Evolutionary conservation across 2,113 vertebrate genomes (phyloP), one percentile per base, ranked within the genome.

Genomic region (Zosterops japonicus): DNA sequence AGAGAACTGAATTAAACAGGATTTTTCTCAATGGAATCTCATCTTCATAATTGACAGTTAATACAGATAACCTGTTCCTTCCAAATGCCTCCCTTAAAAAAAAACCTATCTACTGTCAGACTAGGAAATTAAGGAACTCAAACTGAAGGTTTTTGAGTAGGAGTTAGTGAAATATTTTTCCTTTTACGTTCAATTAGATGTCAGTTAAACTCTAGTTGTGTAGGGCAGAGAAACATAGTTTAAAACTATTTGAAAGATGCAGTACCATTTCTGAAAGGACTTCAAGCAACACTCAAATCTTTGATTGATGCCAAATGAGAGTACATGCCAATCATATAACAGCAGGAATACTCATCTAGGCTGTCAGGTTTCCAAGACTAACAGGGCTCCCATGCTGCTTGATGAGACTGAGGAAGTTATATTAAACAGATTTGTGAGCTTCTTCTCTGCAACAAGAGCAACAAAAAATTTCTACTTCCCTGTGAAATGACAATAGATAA

Each of bases 151-250:
- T 91, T 87, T 39, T 14, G 7, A 72, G 39, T 41, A 18, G 42
- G 29, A 90, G 22, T 5, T 95, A 91, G 79, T 64, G 52, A 95
- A 89, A 82, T 81, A 65, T 39, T 91, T 93, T 76, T 85, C 15
- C 29, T 89, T 94, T 92, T 63, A 41, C 72, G 64, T 76, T 92
- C 82, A 94, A 91, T 79, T 60, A 94, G 6, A 79, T 84, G 75
- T 82, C 91, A 93, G 78, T 64, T 81, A 95, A 94, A 90, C 60
- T 59, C 60, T 60, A 65, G 16, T 78, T 69, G 27, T 52, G 18
- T 35, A 67, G 53, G 52, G 57, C 60, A 67, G 5, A 64, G 52
- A 89, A 82, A 70, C 8, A 50, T 42, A 79, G 12, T 77, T 84
- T 87, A 81, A 76, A 71, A 9, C 14, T 16, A 17, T 72, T 56